Base-by-base conservation (phyloP, 2,113 vertebrate genomes). In the Pachypanchax playfairii region DNA sequence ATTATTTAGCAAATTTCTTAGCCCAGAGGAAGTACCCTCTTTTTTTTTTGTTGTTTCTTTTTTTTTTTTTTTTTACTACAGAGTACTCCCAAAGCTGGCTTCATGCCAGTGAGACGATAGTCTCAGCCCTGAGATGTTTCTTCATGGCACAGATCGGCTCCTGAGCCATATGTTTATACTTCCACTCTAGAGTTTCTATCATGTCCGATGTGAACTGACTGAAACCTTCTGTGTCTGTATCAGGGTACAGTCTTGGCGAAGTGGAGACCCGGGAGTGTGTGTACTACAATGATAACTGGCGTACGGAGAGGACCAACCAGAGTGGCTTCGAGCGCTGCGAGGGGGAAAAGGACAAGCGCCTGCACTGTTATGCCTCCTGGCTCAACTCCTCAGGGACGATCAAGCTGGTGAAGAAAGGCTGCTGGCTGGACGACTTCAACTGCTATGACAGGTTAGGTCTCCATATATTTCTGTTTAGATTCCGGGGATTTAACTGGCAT, bases 381-480 rank as follows among this genome's bases (percentile, higher is more conserved):
- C 93, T 96, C 71, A 99, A 99, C 91, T 94, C 94, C 88, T 98
- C 96, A 0, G 97, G 97, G 83, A 94, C 94, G 81, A 95, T 99
- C 0, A 95, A 96, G 84, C 92, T 99, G 54, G 96, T 98, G 87
- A 98, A 97, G 90, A 98, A 98, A 83, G 97, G 97, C 76, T 99
- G 97, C 92, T 99, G 97, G 97, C 85, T 99, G 67, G 97, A 99
- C 0, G 97, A 99, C 88, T 98, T 98, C 92, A 99, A 99, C 92
- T 98, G 97, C 89, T 99, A 99, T 1, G 96, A 98, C 93, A 95
- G 96, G 97, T 98, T 3, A 33, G 87, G 42, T 60, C 33, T 7
- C 36, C 5, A 18, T 14, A 21, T 31, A 5, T 44, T 71, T 29
- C 31, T 29, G 33, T 81, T 64, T 33, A 51, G 43, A 61, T 54